These are phyloP conservation scores for Heliconius charithonia DNA, from an alignment of 2,888 invertebrate genomes.

Conservation along the genomic window DNA sequence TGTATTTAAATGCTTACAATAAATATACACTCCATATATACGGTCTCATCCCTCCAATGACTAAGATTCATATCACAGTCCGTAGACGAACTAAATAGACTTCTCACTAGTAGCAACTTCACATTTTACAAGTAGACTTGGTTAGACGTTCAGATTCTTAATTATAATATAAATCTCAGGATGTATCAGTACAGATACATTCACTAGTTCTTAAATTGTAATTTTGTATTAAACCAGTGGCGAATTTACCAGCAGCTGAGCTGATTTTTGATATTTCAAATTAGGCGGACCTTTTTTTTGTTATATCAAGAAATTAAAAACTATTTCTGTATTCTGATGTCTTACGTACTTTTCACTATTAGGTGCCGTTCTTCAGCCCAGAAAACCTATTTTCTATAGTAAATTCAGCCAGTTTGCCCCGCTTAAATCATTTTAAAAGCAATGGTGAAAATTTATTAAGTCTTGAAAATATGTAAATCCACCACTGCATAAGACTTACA, in stretches of 20 bases:
- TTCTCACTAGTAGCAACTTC: slow-evolving; percentile 11
- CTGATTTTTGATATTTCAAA: neutral
- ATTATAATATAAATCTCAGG: neutral
- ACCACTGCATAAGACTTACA: neutral
- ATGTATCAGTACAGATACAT: neutral
- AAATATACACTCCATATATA: slow-evolving; percentile 26
- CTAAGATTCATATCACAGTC: slow-evolving; percentile 45
- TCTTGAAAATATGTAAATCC: neutral
- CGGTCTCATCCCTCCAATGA: slow-evolving; percentile 25
- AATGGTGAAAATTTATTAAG: neutral
- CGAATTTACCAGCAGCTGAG: neutral
- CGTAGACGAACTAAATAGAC: slow-evolving; percentile 36
- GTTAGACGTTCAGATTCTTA: neutral
- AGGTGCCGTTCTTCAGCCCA: too few relatives aligned
- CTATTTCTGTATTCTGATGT: neutral
- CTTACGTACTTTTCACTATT: too few relatives aligned
- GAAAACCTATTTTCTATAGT: too few relatives aligned
- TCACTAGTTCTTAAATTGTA: neutral
- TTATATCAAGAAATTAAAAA: neutral
- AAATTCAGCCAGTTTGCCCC: neutral
- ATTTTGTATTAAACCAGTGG: neutral
- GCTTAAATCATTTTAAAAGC: neutral
- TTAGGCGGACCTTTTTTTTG: slow-evolving; percentile 2
- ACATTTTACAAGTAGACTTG: slow-evolving; percentile 13
- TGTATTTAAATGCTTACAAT: slow-evolving; percentile 35